phyloP scores from a whole-genome alignment of 2,797 vertebrate genomes.

The Lophotriccus pileatus region DNA sequence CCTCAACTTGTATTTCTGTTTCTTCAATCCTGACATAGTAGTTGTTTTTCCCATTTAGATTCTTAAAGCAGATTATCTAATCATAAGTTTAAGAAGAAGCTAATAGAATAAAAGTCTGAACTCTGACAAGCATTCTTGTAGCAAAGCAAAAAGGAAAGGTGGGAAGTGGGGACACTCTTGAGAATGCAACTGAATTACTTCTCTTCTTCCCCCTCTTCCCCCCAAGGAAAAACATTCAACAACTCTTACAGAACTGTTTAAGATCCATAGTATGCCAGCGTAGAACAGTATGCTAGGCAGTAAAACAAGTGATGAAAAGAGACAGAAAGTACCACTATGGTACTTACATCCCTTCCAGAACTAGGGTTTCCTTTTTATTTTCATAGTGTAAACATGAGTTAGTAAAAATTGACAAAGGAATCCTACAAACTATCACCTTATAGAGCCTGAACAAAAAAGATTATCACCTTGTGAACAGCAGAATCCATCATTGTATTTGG shows the following conservation, averaged over 20 bases:
- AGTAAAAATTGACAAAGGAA: neutral
- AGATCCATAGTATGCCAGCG: neutral
- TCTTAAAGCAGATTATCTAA: neutral
- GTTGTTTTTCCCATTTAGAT: neutral
- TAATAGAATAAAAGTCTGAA: neutral
- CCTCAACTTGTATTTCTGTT: neutral
- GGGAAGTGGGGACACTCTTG: neutral
- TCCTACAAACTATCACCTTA: neutral
- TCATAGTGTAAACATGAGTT: neutral
- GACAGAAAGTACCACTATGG: neutral
- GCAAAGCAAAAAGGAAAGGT: neutral
- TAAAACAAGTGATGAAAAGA: neutral
- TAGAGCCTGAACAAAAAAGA: neutral
- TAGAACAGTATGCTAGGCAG: neutral
- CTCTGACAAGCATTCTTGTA: neutral
- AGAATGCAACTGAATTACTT: neutral
- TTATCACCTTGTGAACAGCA: neutral
- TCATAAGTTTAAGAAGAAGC: neutral
- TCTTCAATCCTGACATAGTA: neutral
- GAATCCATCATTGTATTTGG: neutral
- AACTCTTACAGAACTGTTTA: neutral
- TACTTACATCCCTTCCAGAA: neutral
- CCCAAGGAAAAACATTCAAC: neutral
- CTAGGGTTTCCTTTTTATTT: neutral
- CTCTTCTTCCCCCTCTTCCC: rapidly evolving